Evolutionary conservation across 1,140 invertebrate species (phyloP).

Genomic region (Drosophila arizonae): DNA sequence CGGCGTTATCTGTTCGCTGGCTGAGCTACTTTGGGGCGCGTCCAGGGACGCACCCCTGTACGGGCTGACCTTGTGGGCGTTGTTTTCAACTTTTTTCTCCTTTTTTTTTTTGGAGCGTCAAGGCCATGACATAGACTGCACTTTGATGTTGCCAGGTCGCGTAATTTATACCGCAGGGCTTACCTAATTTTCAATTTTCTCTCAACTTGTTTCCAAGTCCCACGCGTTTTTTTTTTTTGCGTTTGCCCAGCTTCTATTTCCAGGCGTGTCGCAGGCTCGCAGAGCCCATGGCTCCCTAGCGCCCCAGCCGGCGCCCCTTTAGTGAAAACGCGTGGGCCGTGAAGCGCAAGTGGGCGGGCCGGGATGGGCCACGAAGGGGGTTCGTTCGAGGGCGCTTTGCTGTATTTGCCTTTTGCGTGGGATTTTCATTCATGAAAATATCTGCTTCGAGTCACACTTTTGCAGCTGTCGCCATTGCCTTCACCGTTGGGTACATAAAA

Average conservation of each 20-base stretch:
- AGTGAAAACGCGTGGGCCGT: slow-evolving; percentile 33
- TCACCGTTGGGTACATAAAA: slow-evolving; percentile 35
- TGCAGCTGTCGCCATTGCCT: slow-evolving; percentile 35
- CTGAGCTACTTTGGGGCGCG: slow-evolving; percentile 23
- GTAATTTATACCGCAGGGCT: slow-evolving; percentile 44
- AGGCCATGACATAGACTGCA: slow-evolving; percentile 36
- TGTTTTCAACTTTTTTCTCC: background rate
- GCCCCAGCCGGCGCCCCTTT: background rate
- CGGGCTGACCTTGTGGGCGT: slow-evolving; percentile 31
- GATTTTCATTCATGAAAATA: slow-evolving; percentile 82
- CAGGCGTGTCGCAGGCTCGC: slow-evolving; percentile 22
- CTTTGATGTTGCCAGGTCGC: slow-evolving; percentile 50
- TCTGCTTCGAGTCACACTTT: slow-evolving; percentile 53
- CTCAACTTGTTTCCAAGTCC: slow-evolving; percentile 35
- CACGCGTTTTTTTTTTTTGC: slow-evolving; percentile 22
- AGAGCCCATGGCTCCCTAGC: background rate
- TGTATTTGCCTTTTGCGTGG: slow-evolving; percentile 65
- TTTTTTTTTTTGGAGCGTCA: slow-evolving; percentile 7
- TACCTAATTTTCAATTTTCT: slow-evolving; percentile 54
- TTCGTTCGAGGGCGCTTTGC: slow-evolving; percentile 15
- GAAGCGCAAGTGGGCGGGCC: background rate
- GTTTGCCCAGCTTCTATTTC: slow-evolving; percentile 29
- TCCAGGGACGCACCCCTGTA: slow-evolving; percentile 36
- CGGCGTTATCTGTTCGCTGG: background rate
- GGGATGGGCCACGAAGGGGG: background rate